Conservation (phyloP, 2,888 invertebrate genomes). For the Syritta pipiens region DNA sequence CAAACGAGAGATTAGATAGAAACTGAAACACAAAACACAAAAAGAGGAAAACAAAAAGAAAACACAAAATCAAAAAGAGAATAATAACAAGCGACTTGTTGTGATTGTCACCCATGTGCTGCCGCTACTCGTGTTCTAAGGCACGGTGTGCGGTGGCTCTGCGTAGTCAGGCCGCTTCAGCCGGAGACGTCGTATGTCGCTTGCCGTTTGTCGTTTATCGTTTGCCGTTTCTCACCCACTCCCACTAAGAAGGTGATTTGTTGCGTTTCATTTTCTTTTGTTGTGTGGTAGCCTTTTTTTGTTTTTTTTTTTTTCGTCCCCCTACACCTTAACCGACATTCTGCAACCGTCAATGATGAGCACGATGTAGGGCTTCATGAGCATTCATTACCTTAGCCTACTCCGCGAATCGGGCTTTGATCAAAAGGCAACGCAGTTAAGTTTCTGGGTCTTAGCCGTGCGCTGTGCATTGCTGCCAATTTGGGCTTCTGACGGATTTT, state of each 20-base stretch:
- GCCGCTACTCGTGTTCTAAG: constrained; percentile 55
- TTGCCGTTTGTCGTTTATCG: constrained; percentile 28
- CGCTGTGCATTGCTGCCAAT: constrained; percentile 59
- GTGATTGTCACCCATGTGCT: constrained; percentile 67
- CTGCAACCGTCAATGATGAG: constrained; percentile 38
- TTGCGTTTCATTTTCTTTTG: constrained; percentile 22
- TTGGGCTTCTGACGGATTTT: constrained; percentile 47
- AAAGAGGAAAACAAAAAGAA: constrained; percentile 9
- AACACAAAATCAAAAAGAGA: constrained; percentile 37
- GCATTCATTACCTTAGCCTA: constrained; percentile 68
- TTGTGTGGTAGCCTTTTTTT: constrained; percentile 3
- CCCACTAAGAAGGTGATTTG: constrained; percentile 36
- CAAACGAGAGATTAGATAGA: constrained; percentile 37
- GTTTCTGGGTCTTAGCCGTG: constrained; percentile 39
- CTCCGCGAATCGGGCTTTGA: constrained; percentile 43
- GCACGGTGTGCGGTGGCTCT: no score
- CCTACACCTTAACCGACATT: constrained; percentile 12
- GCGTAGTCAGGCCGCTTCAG: no score
- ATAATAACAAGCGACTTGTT: constrained; percentile 60
- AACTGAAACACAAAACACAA: constrained; percentile 12
- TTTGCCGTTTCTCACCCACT: constrained; percentile 42
- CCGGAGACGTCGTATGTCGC: constrained; percentile 2
- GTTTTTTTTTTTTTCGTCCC: constrained; percentile 12
- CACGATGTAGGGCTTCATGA: constrained; percentile 68
- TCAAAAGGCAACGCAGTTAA: constrained; percentile 46